Percentiles rank a stretch among this genome's conserved stretches.
Conservation (phyloP, 2,113 vertebrate species). For the Charadrius vociferus region DNA sequence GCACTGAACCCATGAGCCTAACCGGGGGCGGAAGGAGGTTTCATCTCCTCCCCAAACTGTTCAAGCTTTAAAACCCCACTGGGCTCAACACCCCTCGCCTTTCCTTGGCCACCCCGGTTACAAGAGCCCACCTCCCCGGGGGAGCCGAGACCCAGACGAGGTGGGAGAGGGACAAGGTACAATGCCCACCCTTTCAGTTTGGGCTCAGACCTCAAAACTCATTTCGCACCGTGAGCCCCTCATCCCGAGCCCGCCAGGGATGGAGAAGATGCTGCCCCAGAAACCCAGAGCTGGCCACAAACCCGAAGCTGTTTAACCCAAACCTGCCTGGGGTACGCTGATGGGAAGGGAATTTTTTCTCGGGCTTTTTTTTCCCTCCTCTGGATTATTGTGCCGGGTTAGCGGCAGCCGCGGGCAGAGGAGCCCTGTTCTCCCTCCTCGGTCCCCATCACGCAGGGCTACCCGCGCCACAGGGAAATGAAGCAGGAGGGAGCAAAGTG, state of each 20-base stretch:
- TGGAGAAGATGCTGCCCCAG: too few relatives aligned
- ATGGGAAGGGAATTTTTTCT: not conserved
- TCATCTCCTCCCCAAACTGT: not conserved
- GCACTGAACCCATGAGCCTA: not conserved
- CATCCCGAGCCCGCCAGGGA: not conserved
- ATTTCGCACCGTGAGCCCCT: not conserved
- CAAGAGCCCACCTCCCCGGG: accelerated
- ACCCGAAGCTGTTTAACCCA: not conserved
- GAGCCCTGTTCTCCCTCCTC: not conserved
- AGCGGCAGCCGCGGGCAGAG: not conserved
- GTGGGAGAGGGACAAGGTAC: not conserved
- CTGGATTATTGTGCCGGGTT: not conserved
- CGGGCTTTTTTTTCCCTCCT: not conserved
- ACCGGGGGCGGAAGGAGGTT: not conserved
- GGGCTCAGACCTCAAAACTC: not conserved
- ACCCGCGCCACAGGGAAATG: accelerated
- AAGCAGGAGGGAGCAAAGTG: not conserved
- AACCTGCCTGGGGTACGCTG: not conserved
- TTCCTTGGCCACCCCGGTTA: not conserved
- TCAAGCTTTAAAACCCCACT: not conserved
- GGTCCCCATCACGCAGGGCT: not conserved
- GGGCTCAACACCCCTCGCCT: not conserved
- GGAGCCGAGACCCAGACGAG: not conserved
- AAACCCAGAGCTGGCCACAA: not conserved
- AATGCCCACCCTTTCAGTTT: not conserved